Evolutionary conservation across 2,888 invertebrate genomes (phyloP).

Genomic region (Chaitophorus viminalis): DNA sequence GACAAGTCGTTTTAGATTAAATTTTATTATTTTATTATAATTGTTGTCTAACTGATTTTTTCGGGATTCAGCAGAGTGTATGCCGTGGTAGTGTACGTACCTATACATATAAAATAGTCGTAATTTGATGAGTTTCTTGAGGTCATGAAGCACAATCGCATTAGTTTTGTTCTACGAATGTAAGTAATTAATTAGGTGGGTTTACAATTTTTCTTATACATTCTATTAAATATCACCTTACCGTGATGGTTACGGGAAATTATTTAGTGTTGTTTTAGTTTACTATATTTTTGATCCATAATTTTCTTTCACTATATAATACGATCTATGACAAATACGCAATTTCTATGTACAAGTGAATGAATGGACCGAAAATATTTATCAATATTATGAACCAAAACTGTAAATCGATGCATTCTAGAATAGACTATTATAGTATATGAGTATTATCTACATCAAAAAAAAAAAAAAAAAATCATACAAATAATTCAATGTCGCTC

Average conservation of each 20-base stretch:
- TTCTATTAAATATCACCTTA: neutral
- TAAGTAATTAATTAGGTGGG: neutral
- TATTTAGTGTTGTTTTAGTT: neutral
- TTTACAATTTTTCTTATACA: neutral
- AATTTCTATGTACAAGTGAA: neutral
- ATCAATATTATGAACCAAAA: neutral
- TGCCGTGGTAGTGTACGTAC: too few species aligned
- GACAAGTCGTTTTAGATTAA: neutral
- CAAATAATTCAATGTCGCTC: slow-evolving; percentile 1
- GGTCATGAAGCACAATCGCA: too few species aligned
- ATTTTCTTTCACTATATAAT: neutral
- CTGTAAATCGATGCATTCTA: neutral
- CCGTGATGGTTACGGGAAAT: neutral
- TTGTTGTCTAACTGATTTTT: too few species aligned
- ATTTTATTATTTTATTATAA: too few species aligned
- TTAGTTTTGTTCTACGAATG: too few species aligned
- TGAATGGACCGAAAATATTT: neutral
- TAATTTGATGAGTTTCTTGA: too few species aligned
- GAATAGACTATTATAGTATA: neutral
- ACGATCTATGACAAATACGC: neutral
- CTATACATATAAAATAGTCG: too few species aligned
- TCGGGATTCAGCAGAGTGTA: too few species aligned
- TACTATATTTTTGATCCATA: neutral
- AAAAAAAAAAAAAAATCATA: too few species aligned
- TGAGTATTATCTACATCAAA: neutral